Conservation (phyloP, 1,140 invertebrate genomes). For the Colletes gigas region DNA sequence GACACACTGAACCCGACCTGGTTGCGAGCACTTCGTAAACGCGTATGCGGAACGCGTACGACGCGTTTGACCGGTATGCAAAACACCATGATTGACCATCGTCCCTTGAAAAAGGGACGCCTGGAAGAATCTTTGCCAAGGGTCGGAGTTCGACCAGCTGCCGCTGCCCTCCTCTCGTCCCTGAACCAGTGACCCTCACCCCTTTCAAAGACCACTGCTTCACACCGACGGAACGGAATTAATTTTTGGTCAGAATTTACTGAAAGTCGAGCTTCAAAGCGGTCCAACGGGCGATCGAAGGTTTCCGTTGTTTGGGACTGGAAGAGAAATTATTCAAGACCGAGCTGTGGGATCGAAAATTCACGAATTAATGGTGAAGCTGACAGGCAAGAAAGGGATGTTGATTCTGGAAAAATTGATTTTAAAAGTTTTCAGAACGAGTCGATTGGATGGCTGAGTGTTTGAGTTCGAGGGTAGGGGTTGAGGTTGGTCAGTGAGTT, state of each 20-base stretch:
- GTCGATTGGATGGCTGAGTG: too few species aligned
- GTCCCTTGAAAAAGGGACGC: slow-evolving; percentile 19
- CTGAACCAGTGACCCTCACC: background rate
- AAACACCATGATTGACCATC: slow-evolving; percentile 60
- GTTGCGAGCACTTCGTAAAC: background rate
- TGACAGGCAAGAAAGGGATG: too few species aligned
- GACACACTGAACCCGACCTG: slow-evolving; percentile 24
- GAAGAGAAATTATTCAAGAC: too few species aligned
- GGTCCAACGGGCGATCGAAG: background rate
- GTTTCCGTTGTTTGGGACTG: background rate
- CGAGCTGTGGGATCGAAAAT: too few species aligned
- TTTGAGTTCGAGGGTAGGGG: too few species aligned
- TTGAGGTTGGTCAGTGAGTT: too few species aligned
- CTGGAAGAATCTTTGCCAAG: slow-evolving; percentile 35
- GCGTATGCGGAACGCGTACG: background rate
- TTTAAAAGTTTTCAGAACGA: too few species aligned
- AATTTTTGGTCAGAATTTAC: background rate
- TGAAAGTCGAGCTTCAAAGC: too few species aligned
- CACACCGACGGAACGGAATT: background rate
- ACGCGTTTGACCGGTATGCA: slow-evolving; percentile 69
- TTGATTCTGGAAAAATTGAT: too few species aligned
- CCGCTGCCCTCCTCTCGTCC: background rate
- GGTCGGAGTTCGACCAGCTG: slow-evolving; percentile 51
- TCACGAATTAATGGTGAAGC: too few species aligned
- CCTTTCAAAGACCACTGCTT: background rate